A percentile compares a stretch with the other conserved stretches of the same genome.
phyloP scores from a whole-genome alignment of 2,888 invertebrate genomes.

The Cyclophora punctaria region DNA sequence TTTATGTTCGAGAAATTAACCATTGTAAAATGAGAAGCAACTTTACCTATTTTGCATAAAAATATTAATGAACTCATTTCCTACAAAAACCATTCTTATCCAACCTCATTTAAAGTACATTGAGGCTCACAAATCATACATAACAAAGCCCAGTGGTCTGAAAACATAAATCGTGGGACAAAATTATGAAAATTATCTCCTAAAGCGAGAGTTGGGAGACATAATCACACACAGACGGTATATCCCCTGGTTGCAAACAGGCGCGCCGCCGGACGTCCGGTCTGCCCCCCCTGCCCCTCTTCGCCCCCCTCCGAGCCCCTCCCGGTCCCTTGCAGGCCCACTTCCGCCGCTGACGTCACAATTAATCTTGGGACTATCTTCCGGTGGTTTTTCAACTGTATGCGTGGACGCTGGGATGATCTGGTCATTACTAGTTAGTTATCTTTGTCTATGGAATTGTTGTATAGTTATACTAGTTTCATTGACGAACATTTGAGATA shows the following conservation, averaged over 20 bases:
- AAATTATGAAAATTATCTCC: conserved; percentile 22
- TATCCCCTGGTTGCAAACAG: conserved; percentile 30
- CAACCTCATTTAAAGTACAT: no score
- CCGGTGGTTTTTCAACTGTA: conserved; percentile 42
- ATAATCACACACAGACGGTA: conserved; percentile 20
- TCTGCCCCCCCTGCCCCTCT: conserved; percentile 26
- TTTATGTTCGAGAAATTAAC: no score
- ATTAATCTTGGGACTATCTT: conserved; percentile 42
- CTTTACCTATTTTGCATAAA: no score
- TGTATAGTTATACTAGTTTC: neutral
- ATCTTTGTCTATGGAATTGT: neutral
- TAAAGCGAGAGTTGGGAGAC: conserved; percentile 15
- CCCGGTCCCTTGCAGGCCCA: conserved; percentile 16
- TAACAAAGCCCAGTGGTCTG: neutral
- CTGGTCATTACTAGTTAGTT: neutral
- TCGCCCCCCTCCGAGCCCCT: conserved; percentile 21
- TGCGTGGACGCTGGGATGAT: conserved; percentile 10
- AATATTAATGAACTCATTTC: no score
- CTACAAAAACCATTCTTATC: no score
- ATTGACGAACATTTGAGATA: no score
- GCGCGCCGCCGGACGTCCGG: conserved; percentile 52
- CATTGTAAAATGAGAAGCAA: no score
- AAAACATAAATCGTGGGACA: conserved; percentile 12
- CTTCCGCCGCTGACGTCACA: conserved; percentile 45
- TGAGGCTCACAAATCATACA: conserved; percentile 2